Evolutionary conservation across 2,797 vertebrate genomes (phyloP), one percentile per base, ranked within the genome.

Genomic region (Sternarchorhynchus goeldii): DNA sequence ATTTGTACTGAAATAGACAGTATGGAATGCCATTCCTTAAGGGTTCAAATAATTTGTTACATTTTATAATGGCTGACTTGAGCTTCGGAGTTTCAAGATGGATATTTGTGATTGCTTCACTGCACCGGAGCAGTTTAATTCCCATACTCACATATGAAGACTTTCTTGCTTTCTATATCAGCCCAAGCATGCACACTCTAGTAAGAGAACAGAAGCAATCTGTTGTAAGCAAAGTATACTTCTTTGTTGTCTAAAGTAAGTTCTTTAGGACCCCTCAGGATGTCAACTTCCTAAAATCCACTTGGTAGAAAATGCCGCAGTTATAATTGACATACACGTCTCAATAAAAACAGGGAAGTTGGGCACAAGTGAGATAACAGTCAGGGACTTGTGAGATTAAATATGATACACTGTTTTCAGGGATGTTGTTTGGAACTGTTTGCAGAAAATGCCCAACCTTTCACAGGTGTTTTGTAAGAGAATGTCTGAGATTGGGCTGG

Each of bases 341-440:
- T 58, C 25, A 7, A 32, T 69, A 57, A 45, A 6, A 53, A 77
- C 70, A 4, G 6, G n/a, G 31, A 20, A 80, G 18, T 39, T 65
- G 20, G 3, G n/a, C 18, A 2, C 12, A 12, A 10, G 57, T 8
- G 65, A 81, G 72, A 36, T 29, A 29, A 68, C 50, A 80, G 56
- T 56, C 57, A 65, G 41, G 4, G 83, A 70, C 73, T 62, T 85
- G 79, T 82, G 50, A 39, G 79, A 82, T 85, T 75, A 81, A 86
- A 86, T 78, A 82, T 82, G 73, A 74, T 84, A 68, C 68, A 68
- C 63, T 72, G 50, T 71, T 53, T 72, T 80, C 36, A 71, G 65
- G 62, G 3, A 50, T 55, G 67, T 73, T 6, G 12, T 55, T 50
- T 50, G 36, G 25, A 45, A 21, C 65, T 14, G n/a, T 31, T 34